These are phyloP conservation scores for Clitarchus hookeri DNA, from an alignment of 2,888 invertebrate genomes.

Conservation along the genomic window DNA sequence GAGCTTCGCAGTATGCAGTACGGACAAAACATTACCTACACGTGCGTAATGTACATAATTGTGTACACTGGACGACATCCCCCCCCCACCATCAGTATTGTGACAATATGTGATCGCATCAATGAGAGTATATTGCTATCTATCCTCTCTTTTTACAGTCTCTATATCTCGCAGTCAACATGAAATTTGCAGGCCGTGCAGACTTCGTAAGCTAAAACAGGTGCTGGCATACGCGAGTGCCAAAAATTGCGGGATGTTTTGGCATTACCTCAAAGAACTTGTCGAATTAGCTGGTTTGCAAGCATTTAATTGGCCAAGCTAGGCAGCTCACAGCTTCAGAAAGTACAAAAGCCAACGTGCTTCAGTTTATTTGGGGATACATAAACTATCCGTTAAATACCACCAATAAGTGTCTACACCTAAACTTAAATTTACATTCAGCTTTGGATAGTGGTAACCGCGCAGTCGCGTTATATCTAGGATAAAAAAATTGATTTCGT, in stretches of 20 bases:
- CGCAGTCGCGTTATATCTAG: no score
- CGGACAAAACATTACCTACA: no score
- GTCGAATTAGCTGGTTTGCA: not conserved
- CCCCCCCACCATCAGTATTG: no score
- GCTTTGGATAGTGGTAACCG: not conserved
- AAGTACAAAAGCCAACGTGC: not conserved
- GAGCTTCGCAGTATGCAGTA: no score
- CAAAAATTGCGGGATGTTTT: not conserved
- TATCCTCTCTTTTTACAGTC: no score
- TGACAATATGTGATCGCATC: no score
- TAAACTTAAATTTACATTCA: not conserved
- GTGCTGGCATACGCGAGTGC: not conserved
- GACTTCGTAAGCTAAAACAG: not conserved
- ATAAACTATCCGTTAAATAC: not conserved
- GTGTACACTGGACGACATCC: no score
- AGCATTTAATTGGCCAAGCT: not conserved
- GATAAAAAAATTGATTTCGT: no score
- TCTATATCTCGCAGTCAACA: no score
- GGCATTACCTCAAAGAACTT: not conserved
- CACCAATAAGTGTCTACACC: not conserved
- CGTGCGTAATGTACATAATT: no score
- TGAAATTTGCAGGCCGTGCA: not conserved
- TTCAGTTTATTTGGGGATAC: not conserved
- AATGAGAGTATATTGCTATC: no score
- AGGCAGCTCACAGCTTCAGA: not conserved